These are phyloP conservation scores for Aleiodes alternator DNA, from an alignment of 2,888 invertebrate species.

Conservation along the genomic window DNA sequence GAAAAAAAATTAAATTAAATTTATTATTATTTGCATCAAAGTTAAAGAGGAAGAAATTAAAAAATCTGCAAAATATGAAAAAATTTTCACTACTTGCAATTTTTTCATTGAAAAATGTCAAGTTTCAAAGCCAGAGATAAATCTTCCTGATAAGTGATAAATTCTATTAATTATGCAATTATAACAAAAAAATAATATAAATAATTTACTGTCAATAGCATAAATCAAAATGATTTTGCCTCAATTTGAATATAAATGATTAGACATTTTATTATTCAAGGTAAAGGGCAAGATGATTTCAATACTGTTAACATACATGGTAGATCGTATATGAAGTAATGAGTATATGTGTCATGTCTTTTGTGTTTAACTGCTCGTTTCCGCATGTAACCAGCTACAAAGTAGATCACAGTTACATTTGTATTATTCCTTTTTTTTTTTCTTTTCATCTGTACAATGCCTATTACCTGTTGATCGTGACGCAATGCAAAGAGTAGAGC, in stretches of 20 bases:
- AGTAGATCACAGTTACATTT: conserved; percentile 38
- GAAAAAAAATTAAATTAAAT: too few species aligned
- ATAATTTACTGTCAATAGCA: too few species aligned
- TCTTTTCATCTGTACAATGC: not conserved
- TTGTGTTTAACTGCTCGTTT: conserved; percentile 46
- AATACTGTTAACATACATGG: conserved; percentile 34
- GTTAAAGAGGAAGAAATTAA: too few species aligned
- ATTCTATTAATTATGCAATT: not conserved
- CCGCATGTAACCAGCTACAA: conserved; percentile 43
- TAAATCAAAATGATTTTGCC: too few species aligned
- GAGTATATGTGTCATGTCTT: conserved; percentile 38
- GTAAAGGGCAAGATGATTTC: conserved; percentile 39
- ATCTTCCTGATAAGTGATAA: too few species aligned
- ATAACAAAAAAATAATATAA: conserved; percentile 9
- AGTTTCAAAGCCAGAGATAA: too few species aligned
- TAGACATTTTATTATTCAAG: conserved; percentile 37
- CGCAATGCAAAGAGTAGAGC: not conserved
- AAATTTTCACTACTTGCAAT: too few species aligned
- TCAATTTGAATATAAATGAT: not conserved
- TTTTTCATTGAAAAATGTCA: too few species aligned
- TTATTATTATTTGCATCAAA: too few species aligned
- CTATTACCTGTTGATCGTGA: not conserved
- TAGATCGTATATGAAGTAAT: conserved; percentile 32
- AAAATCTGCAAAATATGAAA: too few species aligned
- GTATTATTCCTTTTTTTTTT: conserved; percentile 14